Base-by-base conservation (phyloP, 1,140 invertebrate species). In the Trissolcus basalis region DNA sequence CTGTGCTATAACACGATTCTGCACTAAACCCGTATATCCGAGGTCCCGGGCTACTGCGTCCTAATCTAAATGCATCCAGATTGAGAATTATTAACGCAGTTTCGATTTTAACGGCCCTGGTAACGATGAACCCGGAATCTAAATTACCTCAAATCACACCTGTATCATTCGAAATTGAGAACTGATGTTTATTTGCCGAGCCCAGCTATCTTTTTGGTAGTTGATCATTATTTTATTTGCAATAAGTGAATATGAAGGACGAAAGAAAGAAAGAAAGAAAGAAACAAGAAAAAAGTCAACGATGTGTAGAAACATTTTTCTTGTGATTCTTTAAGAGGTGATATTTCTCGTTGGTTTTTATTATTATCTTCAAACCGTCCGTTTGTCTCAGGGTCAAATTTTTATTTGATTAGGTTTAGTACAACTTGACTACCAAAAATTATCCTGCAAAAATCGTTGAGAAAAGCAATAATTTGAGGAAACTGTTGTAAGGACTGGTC, bases 401-500 rank as follows among this genome's bases (percentile, higher is more conserved):
- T n/a, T n/a, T 6, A 27, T 27, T 27, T 6, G 19, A 27, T 27
- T 3, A 6, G 19, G 6, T 27, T 27, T 6, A 27, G 19, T 6
- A 27, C 19, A 6, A 3, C 6, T 27, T 6, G 19, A 27, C 19
- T 27, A 27, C 19, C 1, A 27, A 27, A 27, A 27, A 27, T 3
- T 27, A 27, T 27, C 1, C 1, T 27, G 19, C 6, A 27, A 27
- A 27, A 27, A 27, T 27, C 19, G 19, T 27, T 27, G 6, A 27
- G 19, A 33, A 67, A 35, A 58, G 12, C 27, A 53, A 54, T 77
- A 71, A 80, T 83, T 84, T 83, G 81, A 84, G 78, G 71, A 71
- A 78, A 73, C 72, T 76, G 78, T 78, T 79, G 74, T 80, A 78
- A 85, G 81, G 83, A 84, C 80, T 81, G 83, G 68, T 81, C 84